Percentiles rank a stretch among this genome's conserved stretches.
phyloP scores from a whole-genome alignment of 2,888 invertebrate genomes.

The Dioctria rufipes region DNA sequence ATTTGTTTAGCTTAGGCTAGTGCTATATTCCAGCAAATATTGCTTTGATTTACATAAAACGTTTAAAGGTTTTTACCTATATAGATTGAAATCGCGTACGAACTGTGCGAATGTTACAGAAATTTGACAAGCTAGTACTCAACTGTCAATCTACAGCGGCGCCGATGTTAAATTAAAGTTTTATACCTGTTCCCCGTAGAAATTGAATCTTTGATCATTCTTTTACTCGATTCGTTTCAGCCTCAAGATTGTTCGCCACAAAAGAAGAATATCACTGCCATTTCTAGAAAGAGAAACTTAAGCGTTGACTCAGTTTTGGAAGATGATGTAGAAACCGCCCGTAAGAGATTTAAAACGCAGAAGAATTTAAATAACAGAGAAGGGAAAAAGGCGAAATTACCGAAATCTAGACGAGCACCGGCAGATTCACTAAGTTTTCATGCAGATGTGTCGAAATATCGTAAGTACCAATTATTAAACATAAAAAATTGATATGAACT shows the following conservation, averaged over 20 bases:
- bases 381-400: not conserved
- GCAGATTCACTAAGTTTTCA: not conserved
- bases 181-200: no score
- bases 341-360: not conserved
- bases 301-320: not conserved
- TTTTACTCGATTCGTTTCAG: no score
- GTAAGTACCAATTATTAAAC: slow-evolving; percentile 4
- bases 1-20: no score
- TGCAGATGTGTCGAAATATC: not conserved
- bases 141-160: no score
- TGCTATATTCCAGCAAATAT: no score
- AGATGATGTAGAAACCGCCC: not conserved
- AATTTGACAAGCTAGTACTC: no score
- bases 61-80: no score
- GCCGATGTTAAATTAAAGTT: no score
- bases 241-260: not conserved
- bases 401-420: not conserved
- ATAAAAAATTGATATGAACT: not conserved
- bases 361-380: not conserved
- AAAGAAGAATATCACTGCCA: not conserved
- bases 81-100: no score
- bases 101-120: no score
- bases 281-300: not conserved
- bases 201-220: no score
- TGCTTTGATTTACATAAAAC: no score